Evolutionary conservation across 2,113 vertebrate species (phyloP).

Genomic region (Ictidomys tridecemlineatus): DNA sequence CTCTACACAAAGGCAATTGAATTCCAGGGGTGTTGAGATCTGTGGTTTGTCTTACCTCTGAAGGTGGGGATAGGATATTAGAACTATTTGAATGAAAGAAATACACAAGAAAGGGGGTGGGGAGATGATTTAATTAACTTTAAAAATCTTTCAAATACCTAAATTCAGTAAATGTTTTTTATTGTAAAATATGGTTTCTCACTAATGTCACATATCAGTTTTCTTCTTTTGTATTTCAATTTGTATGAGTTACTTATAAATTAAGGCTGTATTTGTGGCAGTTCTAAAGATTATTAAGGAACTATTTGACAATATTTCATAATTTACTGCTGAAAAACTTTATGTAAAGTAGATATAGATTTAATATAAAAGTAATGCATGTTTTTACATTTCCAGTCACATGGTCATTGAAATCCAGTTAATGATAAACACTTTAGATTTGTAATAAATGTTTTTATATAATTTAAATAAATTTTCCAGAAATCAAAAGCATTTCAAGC

Average conservation of each 20-base stretch:
- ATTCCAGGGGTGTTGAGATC: neutral
- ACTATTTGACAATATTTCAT: neutral
- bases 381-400: neutral
- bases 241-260: neutral
- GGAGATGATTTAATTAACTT: neutral
- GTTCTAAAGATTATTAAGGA: neutral
- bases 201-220: neutral
- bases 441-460: neutral
- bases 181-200: neutral
- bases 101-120: neutral
- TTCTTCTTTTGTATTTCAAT: neutral
- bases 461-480: neutral
- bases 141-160: neutral
- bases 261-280: neutral
- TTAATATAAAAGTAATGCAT: neutral
- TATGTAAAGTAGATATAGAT: neutral
- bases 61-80: neutral
- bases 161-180: neutral
- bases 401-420: neutral
- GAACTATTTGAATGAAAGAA: neutral
- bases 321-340: neutral
- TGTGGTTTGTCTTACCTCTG: neutral
- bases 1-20: neutral
- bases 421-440: neutral
- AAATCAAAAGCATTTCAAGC: neutral